Conservation (phyloP, 2,797 vertebrate species). For the Alauda arvensis region DNA sequence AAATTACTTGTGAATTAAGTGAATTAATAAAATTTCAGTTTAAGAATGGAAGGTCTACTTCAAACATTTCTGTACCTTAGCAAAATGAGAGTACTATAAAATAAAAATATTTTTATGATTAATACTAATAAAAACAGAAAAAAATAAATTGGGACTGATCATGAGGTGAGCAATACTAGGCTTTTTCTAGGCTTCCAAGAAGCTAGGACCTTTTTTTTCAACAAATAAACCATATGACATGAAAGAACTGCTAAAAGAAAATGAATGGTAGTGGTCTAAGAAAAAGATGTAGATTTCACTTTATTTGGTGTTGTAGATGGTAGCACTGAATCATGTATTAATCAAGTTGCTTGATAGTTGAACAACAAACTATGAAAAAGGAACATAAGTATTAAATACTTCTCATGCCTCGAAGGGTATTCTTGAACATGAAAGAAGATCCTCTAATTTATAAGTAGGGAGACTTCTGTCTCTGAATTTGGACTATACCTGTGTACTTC, state of each 20-base stretch:
- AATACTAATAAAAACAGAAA: conserved; percentile 37
- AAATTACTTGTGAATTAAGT: conserved; percentile 15
- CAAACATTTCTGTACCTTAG: conserved; percentile 38
- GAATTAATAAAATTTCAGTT: conserved; percentile 33
- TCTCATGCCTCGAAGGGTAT: not conserved
- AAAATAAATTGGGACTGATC: not conserved
- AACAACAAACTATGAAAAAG: not conserved
- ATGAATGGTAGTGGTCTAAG: not conserved
- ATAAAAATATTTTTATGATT: not conserved
- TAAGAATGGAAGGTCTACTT: conserved; percentile 29
- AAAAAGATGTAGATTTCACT: not conserved
- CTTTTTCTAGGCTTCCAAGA: not conserved
- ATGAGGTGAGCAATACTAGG: not conserved
- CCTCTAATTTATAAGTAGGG: not conserved
- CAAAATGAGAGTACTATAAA: conserved; percentile 18
- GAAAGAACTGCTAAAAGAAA: not conserved
- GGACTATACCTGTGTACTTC: not conserved
- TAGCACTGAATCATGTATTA: not conserved
- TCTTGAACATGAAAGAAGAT: not conserved
- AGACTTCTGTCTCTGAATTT: not conserved
- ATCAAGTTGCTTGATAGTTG: not conserved
- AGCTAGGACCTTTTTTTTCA: not conserved
- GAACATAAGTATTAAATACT: not conserved
- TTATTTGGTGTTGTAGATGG: not conserved
- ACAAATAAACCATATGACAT: not conserved